Evolutionary conservation across 2,113 vertebrate genomes (phyloP).

Genomic region (Tragulus kanchil): DNA sequence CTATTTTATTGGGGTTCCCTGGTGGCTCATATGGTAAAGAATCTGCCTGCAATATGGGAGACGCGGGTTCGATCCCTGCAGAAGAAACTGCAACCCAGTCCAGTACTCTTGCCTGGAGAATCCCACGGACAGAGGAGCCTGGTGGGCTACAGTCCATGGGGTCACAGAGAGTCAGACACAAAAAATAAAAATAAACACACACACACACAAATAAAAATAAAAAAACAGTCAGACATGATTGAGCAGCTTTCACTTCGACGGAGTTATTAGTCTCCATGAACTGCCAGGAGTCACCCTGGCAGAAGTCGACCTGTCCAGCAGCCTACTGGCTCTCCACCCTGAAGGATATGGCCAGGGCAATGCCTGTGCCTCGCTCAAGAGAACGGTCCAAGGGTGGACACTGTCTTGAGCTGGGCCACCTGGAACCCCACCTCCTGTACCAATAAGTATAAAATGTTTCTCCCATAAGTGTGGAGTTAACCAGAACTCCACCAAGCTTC

Average conservation of each 20-base stretch:
- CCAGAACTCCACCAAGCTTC: slow-evolving; percentile 97
- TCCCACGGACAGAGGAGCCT: no score
- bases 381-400: not conserved
- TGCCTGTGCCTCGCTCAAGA: not conserved
- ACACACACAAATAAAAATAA: no score
- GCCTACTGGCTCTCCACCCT: not conserved
- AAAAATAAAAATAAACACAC: no score
- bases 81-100: no score
- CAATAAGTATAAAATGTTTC: slow-evolving; percentile 94
- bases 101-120: no score
- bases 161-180: no score
- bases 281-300: fast-evolving
- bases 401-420: not conserved
- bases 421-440: slow-evolving; percentile 82
- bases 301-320: not conserved
- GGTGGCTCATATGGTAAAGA: no score
- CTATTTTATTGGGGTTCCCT: no score
- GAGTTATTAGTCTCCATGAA: not conserved
- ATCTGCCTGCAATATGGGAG: no score
- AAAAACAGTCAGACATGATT: not conserved
- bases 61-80: no score
- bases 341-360: not conserved
- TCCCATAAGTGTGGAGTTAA: slow-evolving; percentile 94
- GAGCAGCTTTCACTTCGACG: not conserved
- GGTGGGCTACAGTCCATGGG: no score